A percentile compares a stretch with the other conserved stretches of the same genome.
phyloP scores from a whole-genome alignment of 2,888 invertebrate genomes.

The Nemotelus nigrinus region DNA sequence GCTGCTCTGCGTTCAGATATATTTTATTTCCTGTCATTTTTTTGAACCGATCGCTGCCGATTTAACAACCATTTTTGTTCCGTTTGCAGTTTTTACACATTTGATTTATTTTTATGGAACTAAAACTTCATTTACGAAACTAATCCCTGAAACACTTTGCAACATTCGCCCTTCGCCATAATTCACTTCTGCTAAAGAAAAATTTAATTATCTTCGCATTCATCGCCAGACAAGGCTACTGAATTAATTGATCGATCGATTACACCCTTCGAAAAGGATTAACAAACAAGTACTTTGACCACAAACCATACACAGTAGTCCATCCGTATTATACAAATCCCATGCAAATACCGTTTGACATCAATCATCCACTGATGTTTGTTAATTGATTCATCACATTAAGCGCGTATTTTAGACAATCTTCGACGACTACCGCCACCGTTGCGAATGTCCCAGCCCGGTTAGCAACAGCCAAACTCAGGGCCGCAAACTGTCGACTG shows the following conservation, averaged over 20 bases:
- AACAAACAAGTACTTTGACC: not conserved
- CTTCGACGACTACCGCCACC: not conserved
- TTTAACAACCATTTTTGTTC: too few species aligned
- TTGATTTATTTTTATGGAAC: too few species aligned
- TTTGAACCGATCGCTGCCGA: too few species aligned
- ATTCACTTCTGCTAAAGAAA: too few species aligned
- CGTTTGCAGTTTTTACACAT: too few species aligned
- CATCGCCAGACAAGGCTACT: not conserved
- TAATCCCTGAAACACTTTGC: too few species aligned
- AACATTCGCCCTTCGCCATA: too few species aligned
- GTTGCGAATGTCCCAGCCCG: not conserved
- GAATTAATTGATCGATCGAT: conserved; percentile 22
- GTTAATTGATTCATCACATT: conserved; percentile 18
- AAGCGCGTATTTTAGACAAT: not conserved
- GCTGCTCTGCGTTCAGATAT: too few species aligned
- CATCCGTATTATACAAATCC: not conserved
- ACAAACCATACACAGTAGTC: too few species aligned
- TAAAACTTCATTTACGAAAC: too few species aligned
- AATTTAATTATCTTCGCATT: too few species aligned
- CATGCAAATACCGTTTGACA: not conserved
- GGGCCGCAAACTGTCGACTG: not conserved
- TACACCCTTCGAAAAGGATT: conserved; percentile 18
- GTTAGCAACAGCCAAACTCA: not conserved
- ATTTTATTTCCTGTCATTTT: too few species aligned
- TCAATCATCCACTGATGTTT: conserved; percentile 26